Evolutionary conservation across 2,797 vertebrate species (phyloP).

Genomic region (Alcedo atthis): DNA sequence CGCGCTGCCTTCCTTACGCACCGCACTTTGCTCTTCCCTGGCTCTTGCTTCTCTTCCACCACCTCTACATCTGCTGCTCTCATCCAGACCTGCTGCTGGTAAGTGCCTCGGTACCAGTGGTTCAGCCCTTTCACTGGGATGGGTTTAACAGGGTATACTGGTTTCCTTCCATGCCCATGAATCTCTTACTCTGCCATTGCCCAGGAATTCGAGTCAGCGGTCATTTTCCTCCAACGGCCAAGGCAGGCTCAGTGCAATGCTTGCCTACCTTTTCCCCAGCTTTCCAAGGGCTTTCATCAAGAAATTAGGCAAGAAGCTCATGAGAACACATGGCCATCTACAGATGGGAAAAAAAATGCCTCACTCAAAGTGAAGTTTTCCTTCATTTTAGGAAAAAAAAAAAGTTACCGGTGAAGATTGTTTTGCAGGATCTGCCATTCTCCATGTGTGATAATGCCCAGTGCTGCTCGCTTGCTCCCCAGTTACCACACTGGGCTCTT

Average conservation of each 20-base stretch:
- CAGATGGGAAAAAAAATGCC: accelerated
- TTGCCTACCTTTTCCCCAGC: not conserved
- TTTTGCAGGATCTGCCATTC: not conserved
- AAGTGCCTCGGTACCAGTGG: not conserved
- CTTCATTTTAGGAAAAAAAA: not conserved
- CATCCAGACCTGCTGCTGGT: not conserved
- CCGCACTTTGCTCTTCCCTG: not conserved
- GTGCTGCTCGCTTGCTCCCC: accelerated
- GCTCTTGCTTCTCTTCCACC: not conserved
- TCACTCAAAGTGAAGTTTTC: not conserved
- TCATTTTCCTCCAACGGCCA: not conserved
- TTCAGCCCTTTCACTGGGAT: not conserved
- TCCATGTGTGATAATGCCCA: accelerated
- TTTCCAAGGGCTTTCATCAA: not conserved
- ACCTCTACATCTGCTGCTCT: accelerated
- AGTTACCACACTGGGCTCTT: not conserved
- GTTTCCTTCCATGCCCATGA: accelerated
- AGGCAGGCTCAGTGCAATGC: accelerated
- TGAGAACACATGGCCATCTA: not conserved
- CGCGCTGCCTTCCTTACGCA: accelerated
- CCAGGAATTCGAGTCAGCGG: not conserved
- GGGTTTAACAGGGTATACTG: accelerated
- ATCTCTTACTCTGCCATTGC: not conserved
- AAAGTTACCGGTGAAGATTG: not conserved
- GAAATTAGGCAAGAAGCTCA: not conserved